Base-by-base conservation (phyloP, 2,888 invertebrate species). In the Ganaspis brasiliensis region DNA sequence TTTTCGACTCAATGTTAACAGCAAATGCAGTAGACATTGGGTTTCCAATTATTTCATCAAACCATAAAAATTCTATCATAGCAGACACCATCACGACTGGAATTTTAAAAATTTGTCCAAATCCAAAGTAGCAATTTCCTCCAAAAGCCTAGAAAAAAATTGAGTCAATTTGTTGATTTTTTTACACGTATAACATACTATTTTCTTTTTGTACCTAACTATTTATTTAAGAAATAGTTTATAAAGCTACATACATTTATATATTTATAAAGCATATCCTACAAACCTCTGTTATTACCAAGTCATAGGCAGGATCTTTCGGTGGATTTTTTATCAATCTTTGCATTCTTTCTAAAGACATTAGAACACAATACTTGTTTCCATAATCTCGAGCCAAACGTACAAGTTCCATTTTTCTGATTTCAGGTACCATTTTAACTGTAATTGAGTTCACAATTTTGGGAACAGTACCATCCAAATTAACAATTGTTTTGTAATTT, bases 401-500 rank as follows among this genome's bases (percentile, higher is more conserved):
- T 0, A 0, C 4, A 8, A 77, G 2, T 4, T 2, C n/a, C 5
- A 74, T 35, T 0, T 5, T n/a, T 5, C 8, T 8, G 12, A 78
- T 61, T 2, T 78, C 77, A 16, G 76, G 59, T 14, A 82, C 78
- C 3, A 55, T 76, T 3, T 87, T 77, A 1, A 89, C 37, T 1
- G 86, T 77, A 24, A 88, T 74, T 52, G 85, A 87, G 57, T 87
- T 85, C 14, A 81, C 74, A 6, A 84, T 2, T 0, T 10, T 77
- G 5, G 74, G 10, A 72, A 76, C 75, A 4, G 84, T 82, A 0
- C 84, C 82, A 0, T 75, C 78, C 9, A 87, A 81, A 40, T 91
- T 79, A 3, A 91, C 85, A 72, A 92, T 85, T 75, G 91, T 91
- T 0, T 83, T 87, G 59, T 91, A 88, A 83, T 90, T 92, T 3